phyloP scores from a whole-genome alignment of 2,888 invertebrate species.

The Tanytarsus gracilentus region DNA sequence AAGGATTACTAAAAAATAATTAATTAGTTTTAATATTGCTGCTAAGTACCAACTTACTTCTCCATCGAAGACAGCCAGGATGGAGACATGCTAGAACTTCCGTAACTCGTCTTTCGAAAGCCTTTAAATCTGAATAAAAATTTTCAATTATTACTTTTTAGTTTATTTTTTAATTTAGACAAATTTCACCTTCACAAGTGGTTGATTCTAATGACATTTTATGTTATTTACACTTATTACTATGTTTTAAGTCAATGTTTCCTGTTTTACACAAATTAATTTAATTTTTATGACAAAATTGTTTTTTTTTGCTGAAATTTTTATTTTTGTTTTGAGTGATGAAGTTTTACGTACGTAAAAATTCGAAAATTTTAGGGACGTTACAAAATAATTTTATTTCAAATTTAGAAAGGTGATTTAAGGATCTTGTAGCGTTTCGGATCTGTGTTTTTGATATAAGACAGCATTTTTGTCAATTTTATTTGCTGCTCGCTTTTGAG shows the following conservation, averaged over 20 bases:
- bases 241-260: neutral
- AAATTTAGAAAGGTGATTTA: too few species aligned
- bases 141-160: conserved; percentile 28
- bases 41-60: neutral
- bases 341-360: too few species aligned
- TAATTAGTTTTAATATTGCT: neutral
- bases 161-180: conserved; percentile 30
- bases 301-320: too few species aligned
- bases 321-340: too few species aligned
- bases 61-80: conserved; percentile 8
- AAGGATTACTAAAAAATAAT: neutral
- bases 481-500: too few species aligned
- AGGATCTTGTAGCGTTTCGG: too few species aligned
- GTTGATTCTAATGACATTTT: conserved; percentile 67
- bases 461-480: too few species aligned
- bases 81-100: conserved; percentile 58
- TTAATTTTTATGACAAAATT: neutral
- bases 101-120: conserved; percentile 91
- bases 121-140: conserved; percentile 77
- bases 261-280: neutral
- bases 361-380: too few species aligned
- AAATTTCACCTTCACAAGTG: conserved; percentile 72
- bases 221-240: neutral
- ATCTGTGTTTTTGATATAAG: too few species aligned
- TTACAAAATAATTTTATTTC: too few species aligned